A percentile compares a stretch with the other conserved stretches of the same genome.
phyloP scores from a whole-genome alignment of 2,888 invertebrate species.

The Cosmia trapezina region DNA sequence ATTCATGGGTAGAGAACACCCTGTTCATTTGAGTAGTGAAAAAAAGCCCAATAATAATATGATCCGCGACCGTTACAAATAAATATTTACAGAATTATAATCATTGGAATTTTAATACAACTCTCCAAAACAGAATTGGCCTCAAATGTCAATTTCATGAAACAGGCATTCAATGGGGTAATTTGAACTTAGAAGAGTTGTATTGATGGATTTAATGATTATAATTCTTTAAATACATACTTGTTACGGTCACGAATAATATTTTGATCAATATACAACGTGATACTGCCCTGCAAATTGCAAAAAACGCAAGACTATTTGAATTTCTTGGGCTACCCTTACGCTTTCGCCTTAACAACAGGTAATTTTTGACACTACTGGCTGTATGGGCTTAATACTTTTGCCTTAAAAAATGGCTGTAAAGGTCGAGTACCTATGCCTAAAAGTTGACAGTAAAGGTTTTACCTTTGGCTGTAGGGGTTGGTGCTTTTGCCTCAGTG shows the following conservation, averaged over 20 bases:
- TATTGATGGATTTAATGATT: background rate
- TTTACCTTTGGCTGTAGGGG: conserved; percentile 60
- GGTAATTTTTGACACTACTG: conserved; percentile 40
- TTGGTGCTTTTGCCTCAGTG: conserved; percentile 62
- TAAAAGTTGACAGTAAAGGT: conserved; percentile 59
- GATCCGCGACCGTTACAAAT: background rate
- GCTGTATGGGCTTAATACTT: conserved; percentile 26
- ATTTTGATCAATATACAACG: background rate
- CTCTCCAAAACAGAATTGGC: background rate
- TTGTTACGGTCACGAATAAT: background rate
- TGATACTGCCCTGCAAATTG: background rate
- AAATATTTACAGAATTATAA: background rate
- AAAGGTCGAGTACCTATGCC: conserved; percentile 39
- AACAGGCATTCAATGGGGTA: background rate
- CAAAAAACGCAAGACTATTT: background rate
- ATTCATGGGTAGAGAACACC: too few species aligned
- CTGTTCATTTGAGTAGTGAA: too few species aligned
- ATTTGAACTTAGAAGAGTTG: background rate
- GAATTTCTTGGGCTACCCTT: background rate
- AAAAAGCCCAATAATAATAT: too few species aligned
- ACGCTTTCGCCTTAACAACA: background rate
- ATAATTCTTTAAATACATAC: background rate
- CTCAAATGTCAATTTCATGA: background rate
- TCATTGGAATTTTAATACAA: background rate
- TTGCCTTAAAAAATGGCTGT: conserved; percentile 36